Evolutionary conservation across 2,888 invertebrate species (phyloP).

Genomic region (Agriopis aurantiaria): DNA sequence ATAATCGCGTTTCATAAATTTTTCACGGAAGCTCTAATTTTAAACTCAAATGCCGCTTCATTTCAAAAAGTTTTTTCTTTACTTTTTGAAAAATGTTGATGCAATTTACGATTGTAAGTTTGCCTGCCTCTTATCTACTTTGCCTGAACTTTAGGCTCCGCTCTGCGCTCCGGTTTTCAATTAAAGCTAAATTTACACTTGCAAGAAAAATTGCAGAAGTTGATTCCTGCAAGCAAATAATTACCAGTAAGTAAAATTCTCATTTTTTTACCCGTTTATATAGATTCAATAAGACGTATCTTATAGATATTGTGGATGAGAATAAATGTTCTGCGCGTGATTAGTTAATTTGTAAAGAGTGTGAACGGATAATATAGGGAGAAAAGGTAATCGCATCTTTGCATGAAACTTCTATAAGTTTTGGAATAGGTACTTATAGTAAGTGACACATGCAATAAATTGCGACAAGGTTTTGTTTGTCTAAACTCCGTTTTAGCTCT

Average conservation of each 20-base stretch:
- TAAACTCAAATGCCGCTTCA: not conserved
- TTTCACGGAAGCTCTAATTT: slow-evolving; percentile 3
- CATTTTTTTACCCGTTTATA: not conserved
- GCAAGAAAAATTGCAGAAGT: slow-evolving; percentile 3
- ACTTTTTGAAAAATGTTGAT: slow-evolving; percentile 23
- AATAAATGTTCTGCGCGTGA: too few species aligned
- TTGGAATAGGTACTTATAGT: not conserved
- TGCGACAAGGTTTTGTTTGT: not conserved
- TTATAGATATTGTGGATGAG: too few species aligned
- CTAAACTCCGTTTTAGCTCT: slow-evolving; percentile 10
- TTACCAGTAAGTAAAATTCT: not conserved
- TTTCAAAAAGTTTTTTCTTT: slow-evolving; percentile 11
- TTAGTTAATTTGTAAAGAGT: too few species aligned
- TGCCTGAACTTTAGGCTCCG: slow-evolving; percentile 26
- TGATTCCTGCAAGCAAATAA: not conserved
- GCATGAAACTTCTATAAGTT: not conserved
- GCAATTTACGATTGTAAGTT: slow-evolving; percentile 35
- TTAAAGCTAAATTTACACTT: not conserved
- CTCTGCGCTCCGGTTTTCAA: slow-evolving; percentile 33
- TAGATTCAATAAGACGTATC: too few species aligned
- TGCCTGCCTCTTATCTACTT: slow-evolving; percentile 31
- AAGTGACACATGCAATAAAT: not conserved
- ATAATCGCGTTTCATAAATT: not conserved
- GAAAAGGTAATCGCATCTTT: too few species aligned
- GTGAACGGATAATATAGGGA: too few species aligned